Percentiles rank a stretch among this genome's conserved stretches.
Conservation (phyloP, 2,113 vertebrate genomes). For the Falco punctatus region DNA sequence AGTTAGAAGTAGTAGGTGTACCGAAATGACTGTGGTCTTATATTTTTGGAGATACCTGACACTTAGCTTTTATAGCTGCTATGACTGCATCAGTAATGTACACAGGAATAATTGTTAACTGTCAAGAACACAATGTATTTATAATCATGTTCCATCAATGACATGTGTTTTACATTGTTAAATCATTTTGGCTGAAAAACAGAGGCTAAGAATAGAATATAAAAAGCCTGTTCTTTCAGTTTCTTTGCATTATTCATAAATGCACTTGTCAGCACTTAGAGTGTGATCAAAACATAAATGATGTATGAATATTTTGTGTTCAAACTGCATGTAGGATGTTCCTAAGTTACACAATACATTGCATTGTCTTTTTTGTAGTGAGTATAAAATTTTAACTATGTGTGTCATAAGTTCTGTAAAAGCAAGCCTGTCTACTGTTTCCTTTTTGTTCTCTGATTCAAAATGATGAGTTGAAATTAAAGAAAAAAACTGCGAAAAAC, state of each 20-base stretch:
- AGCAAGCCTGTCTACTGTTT: slow-evolving; percentile 5
- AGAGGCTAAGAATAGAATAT: slow-evolving; percentile 64
- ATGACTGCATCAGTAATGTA: slow-evolving; percentile 41
- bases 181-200: slow-evolving; percentile 71
- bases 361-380: slow-evolving; percentile 36
- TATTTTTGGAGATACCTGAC: slow-evolving; percentile 22
- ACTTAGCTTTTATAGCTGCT: slow-evolving; percentile 37
- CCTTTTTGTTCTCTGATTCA: slow-evolving; percentile 16
- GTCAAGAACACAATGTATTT: slow-evolving; percentile 72
- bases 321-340: slow-evolving; percentile 62
- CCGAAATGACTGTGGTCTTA: slow-evolving; percentile 1
- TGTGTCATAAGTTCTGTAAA: slow-evolving; percentile 16
- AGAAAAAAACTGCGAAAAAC: neutral
- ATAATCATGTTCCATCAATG: slow-evolving; percentile 74
- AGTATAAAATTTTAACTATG: slow-evolving; percentile 55
- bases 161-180: slow-evolving; percentile 76
- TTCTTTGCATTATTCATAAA: slow-evolving; percentile 81
- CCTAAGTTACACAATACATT: slow-evolving; percentile 45
- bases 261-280: slow-evolving; percentile 71
- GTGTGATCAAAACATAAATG: slow-evolving; percentile 82
- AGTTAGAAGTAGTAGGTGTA: neutral
- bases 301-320: slow-evolving; percentile 71
- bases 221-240: slow-evolving; percentile 67
- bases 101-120: slow-evolving; percentile 73
- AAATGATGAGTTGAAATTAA: slow-evolving; percentile 18